Percentiles rank a stretch among this genome's conserved stretches.
Conservation (phyloP, 2,888 invertebrate species). For the Himalopsyche anomala region DNA sequence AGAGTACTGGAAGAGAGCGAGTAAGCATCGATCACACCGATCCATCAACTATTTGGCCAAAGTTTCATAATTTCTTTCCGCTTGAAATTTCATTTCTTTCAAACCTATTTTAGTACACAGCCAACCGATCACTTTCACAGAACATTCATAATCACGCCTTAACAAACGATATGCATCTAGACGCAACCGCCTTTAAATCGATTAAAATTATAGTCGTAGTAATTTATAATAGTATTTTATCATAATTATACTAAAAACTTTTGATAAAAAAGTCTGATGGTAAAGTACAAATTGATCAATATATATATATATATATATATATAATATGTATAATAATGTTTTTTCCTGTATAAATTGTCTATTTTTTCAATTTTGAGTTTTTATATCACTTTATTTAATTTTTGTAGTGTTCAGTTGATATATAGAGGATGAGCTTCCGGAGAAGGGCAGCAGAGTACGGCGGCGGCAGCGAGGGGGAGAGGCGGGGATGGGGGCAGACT, state of each 20-base stretch:
- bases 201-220: constrained; percentile 66
- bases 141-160: constrained; percentile 62
- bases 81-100: constrained; percentile 53
- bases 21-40: constrained; percentile 64
- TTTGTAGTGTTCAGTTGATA: constrained; percentile 45
- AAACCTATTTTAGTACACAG: constrained; percentile 50
- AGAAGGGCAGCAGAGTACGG: constrained; percentile 59
- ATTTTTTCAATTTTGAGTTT: constrained; percentile 53
- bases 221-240: constrained; percentile 58
- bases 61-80: constrained; percentile 58
- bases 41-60: constrained; percentile 57
- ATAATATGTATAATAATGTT: constrained; percentile 66
- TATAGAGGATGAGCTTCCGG: constrained; percentile 31
- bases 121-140: constrained; percentile 63
- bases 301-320: constrained; percentile 60
- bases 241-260: constrained; percentile 58
- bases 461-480: constrained; percentile 66
- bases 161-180: constrained; percentile 67
- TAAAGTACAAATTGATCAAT: constrained; percentile 66
- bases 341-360: constrained; percentile 62
- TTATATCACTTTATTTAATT: constrained; percentile 57
- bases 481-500: constrained; percentile 55
- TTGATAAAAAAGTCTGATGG: constrained; percentile 66
- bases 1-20: constrained; percentile 60
- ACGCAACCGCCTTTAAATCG: constrained; percentile 66